Conservation (phyloP, 2,113 vertebrate species). For the Canis aureus region DNA sequence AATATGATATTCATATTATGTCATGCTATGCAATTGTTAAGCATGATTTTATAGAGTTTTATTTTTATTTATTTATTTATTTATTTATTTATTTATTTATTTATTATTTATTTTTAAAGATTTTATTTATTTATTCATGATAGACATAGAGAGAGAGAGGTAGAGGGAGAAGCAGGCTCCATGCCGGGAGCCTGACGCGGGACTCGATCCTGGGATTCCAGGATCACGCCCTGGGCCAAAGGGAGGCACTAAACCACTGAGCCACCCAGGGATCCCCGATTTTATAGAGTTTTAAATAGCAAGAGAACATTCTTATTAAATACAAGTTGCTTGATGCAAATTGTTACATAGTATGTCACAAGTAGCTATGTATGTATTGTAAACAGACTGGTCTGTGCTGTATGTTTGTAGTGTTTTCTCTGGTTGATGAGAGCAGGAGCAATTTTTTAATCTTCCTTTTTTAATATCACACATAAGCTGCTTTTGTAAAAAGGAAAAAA, state of each 20-base stretch:
- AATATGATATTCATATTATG: not conserved
- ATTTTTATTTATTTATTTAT: too few relatives aligned
- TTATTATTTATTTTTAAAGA: too few relatives aligned
- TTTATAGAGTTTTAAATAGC: constrained; percentile 35
- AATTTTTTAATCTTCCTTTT: not conserved
- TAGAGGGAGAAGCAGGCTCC: too few relatives aligned
- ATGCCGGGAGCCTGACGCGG: too few relatives aligned
- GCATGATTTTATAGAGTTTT: not conserved
- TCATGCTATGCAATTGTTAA: not conserved
- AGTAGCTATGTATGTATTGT: not conserved
- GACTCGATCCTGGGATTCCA: too few relatives aligned
- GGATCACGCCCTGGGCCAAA: too few relatives aligned
- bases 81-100: too few relatives aligned
- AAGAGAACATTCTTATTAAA: not conserved
- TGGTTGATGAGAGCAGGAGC: not conserved
- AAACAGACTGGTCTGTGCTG: not conserved
- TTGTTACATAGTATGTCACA: not conserved
- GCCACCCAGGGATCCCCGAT: too few relatives aligned
- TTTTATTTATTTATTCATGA: too few relatives aligned
- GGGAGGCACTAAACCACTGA: too few relatives aligned
- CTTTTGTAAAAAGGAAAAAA: constrained; percentile 1
- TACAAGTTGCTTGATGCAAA: not conserved
- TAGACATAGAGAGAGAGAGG: too few relatives aligned
- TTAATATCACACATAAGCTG: constrained; percentile 10
- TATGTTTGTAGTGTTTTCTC: constrained; percentile 20